Evolutionary conservation across 2,888 invertebrate species (phyloP).

Genomic region (Drosophila ezoana): DNA sequence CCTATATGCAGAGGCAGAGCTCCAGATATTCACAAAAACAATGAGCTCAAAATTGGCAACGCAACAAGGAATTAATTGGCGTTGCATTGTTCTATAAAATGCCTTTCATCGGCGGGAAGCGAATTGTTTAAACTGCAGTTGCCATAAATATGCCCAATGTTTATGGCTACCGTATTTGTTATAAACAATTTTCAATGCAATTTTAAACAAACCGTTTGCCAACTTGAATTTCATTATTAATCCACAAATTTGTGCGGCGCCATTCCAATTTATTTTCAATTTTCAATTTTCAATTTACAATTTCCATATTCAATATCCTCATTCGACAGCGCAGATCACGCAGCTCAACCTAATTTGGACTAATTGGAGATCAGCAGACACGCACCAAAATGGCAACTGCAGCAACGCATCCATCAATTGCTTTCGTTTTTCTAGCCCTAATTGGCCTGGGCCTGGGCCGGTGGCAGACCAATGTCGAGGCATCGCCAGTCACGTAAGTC

Average conservation of each 20-base stretch:
- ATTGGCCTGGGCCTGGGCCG: constrained; percentile 75
- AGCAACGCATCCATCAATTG: constrained; percentile 58
- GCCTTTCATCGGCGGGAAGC: constrained; percentile 3
- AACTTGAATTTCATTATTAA: too few relatives aligned
- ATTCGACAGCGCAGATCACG: constrained; percentile 43
- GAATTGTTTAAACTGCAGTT: constrained; percentile 27
- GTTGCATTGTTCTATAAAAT: constrained; percentile 47
- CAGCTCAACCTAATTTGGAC: constrained; percentile 31
- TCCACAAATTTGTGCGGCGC: too few relatives aligned
- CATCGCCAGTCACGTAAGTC: constrained; percentile 76
- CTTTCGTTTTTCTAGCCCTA: constrained; percentile 75
- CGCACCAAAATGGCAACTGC: constrained; percentile 43
- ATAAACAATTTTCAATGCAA: constrained; percentile 42
- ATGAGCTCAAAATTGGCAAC: constrained; percentile 18
- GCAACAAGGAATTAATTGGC: constrained; percentile 61
- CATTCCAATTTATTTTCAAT: constrained; percentile 20
- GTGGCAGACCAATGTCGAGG: constrained; percentile 62
- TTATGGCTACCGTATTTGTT: constrained; percentile 32
- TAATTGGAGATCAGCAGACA: constrained; percentile 55
- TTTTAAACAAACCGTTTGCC: not conserved
- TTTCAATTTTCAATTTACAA: not conserved
- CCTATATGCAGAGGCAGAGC: constrained; percentile 7
- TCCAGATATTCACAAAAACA: constrained; percentile 35
- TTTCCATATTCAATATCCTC: constrained; percentile 26
- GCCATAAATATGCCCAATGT: constrained; percentile 33